These are phyloP conservation scores for Drepana arcuata DNA, from an alignment of 1,140 invertebrate species.

Conservation along the genomic window DNA sequence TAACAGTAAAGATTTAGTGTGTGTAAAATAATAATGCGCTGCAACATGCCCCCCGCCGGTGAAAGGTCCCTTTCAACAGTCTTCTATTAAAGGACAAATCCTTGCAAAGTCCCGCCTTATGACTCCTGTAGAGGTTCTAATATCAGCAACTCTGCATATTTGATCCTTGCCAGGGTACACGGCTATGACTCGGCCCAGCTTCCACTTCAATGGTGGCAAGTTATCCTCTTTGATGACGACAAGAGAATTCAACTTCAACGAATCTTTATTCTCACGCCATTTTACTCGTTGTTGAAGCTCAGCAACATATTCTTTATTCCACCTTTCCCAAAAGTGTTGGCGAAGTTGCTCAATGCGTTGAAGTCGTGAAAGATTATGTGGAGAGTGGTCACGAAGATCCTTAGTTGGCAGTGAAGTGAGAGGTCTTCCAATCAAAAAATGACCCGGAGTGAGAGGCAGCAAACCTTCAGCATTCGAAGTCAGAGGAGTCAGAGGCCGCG, in stretches of 20 bases:
- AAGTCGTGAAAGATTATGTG: background rate
- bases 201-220: background rate
- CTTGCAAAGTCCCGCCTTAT: slow-evolving; percentile 3
- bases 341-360: background rate
- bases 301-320: slow-evolving; percentile 3
- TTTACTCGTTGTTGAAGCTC: slow-evolving; percentile 3
- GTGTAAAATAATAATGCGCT: too few relatives aligned
- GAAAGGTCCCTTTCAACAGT: too few relatives aligned
- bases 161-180: slow-evolving; percentile 7
- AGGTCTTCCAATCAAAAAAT: slow-evolving; percentile 8
- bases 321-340: slow-evolving; percentile 2
- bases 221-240: background rate
- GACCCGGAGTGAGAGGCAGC: slow-evolving; percentile 1
- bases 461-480: slow-evolving; percentile 2
- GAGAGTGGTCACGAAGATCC: slow-evolving; percentile 1
- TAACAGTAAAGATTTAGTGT: too few relatives aligned
- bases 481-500: slow-evolving; percentile 4
- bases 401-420: slow-evolving; percentile 3
- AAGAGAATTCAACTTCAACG: background rate
- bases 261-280: background rate
- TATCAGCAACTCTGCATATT: slow-evolving; percentile 15
- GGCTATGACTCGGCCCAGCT: background rate
- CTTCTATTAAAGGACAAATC: too few relatives aligned
- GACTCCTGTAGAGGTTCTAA: slow-evolving; percentile 11
- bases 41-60: too few relatives aligned